Evolutionary conservation across 2,888 invertebrate genomes (phyloP), one percentile per base, ranked within the genome.

Genomic region (Macropis europaea): DNA sequence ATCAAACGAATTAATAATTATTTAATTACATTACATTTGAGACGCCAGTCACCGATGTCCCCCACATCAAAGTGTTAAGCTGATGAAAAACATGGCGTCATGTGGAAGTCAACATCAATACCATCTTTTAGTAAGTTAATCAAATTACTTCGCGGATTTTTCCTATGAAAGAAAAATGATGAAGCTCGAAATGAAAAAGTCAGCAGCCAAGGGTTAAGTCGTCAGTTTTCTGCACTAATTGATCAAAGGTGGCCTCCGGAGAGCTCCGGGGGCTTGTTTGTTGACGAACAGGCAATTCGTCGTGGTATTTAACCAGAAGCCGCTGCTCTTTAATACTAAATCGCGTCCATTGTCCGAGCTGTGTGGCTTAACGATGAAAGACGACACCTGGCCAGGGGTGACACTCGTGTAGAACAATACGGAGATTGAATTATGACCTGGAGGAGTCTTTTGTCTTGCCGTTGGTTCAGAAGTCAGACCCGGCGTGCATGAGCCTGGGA

Each of bases 361-460:
- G 38, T 15, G 42, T 17, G 3, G 38, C 13, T 61, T 45, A 6
- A n/a, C 3, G 38, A 15, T 43, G 53, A 59, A 56, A 57, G 57
- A 67, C 62, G 67, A 63, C 43, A 50, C 59, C 57, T 50, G 43
- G 28, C 42, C 34, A 38, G 45, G 50, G 53, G 48, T 40, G 47
- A 62, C 57, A 54, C 48, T 48, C 28, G 7, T 3, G 7, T 13
- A 7, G 68, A 59, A 74, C 68, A 74, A 74, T 68, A 68, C 62
- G 15, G 53, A 36, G 68, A 74, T 68, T 73, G 63, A 68, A 73
- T 74, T 68, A 74, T 54, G 54, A 54, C 45, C 59, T 28, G n/a
- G 48, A 38, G 45, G 67, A 32, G 59, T 43, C 56, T 59, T 74
- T 73, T 68, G 68, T 68, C 68, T 38, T 22, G 17, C 15, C 19